Evolutionary conservation across 2,113 vertebrate genomes (phyloP), one percentile per base, ranked within the genome.

Genomic region (Sylvilagus bachmani): DNA sequence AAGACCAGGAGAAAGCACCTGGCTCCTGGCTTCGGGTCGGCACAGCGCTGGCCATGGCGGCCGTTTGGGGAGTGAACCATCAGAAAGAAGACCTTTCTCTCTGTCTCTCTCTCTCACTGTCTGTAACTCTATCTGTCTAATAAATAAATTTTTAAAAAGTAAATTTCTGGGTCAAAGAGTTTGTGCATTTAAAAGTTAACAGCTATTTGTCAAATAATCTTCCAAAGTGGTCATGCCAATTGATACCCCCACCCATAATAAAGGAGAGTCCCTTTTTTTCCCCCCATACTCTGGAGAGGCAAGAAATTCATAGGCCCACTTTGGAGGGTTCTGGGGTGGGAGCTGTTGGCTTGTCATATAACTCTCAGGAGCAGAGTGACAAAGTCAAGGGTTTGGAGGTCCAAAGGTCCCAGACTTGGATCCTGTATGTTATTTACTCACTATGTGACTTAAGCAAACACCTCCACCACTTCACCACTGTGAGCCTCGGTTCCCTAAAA

Each of bases 131-230:
- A 44, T 6, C 44, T 44, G 44, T 44, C 44, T 44, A 44, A 44
- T 44, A 44, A 44, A 19, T 55, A 24, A 70, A 64, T 77, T 87
- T 62, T 69, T 77, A n/a, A 92, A 66, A 84, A 14, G 49, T 38
- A 38, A 87, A 70, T 89, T 95, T 86, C 22, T 88, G 78, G n/a
- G 75, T 84, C 79, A 75, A 91, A 83, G 58, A 53, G 31, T 74
- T 53, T 38, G 24, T 74, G 14, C 51, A 14, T 73, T 86, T 90
- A 69, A 27, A 78, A 74, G 22, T 17, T 71, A 90, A 94, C 24
- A 90, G 38, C 70, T 79, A 49, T 75, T 64, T 84, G 44, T 87
- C 82, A 86, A 86, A 86, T 44, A 67, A 17, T 86, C 74, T 80
- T 86, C 70, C 73, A 58, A 88, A 75, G 83, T 27, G 49, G 21